These are phyloP conservation scores for Pandemis cinnamomeana DNA, from an alignment of 2,888 invertebrate genomes.

Conservation along the genomic window DNA sequence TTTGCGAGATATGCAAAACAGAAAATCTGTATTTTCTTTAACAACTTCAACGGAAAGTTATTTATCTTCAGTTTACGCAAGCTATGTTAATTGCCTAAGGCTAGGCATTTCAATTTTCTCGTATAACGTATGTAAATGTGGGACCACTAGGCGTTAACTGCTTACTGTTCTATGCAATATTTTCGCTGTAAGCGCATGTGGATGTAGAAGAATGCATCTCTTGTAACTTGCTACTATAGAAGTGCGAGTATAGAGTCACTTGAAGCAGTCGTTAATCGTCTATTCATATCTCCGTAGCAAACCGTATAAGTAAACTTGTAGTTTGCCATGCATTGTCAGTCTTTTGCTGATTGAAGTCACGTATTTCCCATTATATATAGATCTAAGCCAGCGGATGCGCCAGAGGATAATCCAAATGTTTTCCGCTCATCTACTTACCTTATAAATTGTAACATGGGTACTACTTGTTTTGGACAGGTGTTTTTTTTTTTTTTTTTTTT, in stretches of 20 bases:
- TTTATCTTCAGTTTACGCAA: slow-evolving; percentile 25
- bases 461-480: neutral
- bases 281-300: slow-evolving; percentile 13
- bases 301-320: slow-evolving; percentile 11
- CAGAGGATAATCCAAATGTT: slow-evolving; percentile 16
- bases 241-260: slow-evolving; percentile 1
- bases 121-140: slow-evolving; percentile 27
- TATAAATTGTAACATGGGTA: neutral
- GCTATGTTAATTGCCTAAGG: slow-evolving; percentile 20
- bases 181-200: neutral
- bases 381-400: slow-evolving; percentile 45
- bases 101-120: slow-evolving; percentile 26
- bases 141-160: slow-evolving; percentile 8
- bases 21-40: neutral
- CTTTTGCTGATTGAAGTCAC: slow-evolving; percentile 61
- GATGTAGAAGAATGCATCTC: neutral
- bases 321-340: slow-evolving; percentile 23
- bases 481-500: too few relatives aligned
- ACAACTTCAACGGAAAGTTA: slow-evolving; percentile 18
- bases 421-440: slow-evolving; percentile 5
- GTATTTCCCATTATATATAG: slow-evolving; percentile 63
- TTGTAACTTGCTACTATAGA: slow-evolving; percentile 1
- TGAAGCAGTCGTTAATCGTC: slow-evolving; percentile 22
- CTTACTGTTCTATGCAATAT: neutral
- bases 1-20: neutral